These are phyloP conservation scores for Lasius platythorax DNA, from an alignment of 2,888 invertebrate species.

Conservation along the genomic window DNA sequence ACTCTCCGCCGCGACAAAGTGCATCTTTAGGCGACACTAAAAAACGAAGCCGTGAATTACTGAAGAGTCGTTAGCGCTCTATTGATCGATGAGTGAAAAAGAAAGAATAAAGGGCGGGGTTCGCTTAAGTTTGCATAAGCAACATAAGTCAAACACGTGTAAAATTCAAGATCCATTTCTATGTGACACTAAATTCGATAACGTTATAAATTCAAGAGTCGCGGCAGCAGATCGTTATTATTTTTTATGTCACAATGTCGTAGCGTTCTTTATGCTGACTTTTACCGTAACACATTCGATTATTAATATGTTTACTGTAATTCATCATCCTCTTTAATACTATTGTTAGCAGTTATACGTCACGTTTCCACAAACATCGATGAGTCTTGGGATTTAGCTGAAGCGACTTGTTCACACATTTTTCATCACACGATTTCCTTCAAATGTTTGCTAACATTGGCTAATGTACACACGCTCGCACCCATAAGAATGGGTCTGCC, in stretches of 20 bases:
- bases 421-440: conserved; percentile 29
- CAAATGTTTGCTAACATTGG: conserved; percentile 9
- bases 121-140: conserved; percentile 19
- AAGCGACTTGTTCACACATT: conserved; percentile 22
- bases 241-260: neutral
- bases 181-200: neutral
- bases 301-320: neutral
- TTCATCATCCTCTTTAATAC: neutral
- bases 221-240: neutral
- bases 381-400: neutral
- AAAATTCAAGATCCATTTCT: neutral
- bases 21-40: conserved; percentile 45
- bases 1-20: conserved; percentile 42
- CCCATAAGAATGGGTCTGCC: conserved; percentile 11
- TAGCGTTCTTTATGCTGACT: neutral
- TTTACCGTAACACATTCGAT: neutral
- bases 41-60: conserved; percentile 71
- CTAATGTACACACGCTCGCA: neutral
- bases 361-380: neutral
- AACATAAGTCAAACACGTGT: neutral
- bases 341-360: conserved; percentile 4
- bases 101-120: conserved; percentile 56
- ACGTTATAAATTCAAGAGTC: neutral
- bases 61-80: conserved; percentile 75
- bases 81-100: conserved; percentile 66